Evolutionary conservation across 2,888 invertebrate genomes (phyloP).

Genomic region (Bombylius discolor): DNA sequence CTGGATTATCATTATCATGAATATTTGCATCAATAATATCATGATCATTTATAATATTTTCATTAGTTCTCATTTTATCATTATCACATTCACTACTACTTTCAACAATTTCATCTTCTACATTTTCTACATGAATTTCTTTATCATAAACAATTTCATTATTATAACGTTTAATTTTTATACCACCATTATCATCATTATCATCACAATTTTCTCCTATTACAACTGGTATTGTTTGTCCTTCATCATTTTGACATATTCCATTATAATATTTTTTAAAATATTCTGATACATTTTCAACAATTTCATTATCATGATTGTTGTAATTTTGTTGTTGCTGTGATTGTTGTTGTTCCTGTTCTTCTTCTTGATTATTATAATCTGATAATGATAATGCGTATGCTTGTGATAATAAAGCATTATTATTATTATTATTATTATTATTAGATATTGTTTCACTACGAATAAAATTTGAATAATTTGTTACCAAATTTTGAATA

Average conservation of each 20-base stretch:
- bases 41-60: not conserved
- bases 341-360: not conserved
- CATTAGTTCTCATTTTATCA: not conserved
- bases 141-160: not conserved
- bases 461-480: not conserved
- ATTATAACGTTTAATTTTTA: too few species aligned
- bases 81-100: not conserved
- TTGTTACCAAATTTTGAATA: not conserved
- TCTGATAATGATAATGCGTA: too few species aligned
- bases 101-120: constrained; percentile 5
- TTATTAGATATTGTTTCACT: too few species aligned
- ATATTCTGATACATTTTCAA: not conserved
- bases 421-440: too few species aligned
- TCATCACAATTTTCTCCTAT: not conserved
- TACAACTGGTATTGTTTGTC: not conserved
- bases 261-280: not conserved
- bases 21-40: too few species aligned
- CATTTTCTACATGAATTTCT: not conserved
- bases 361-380: too few species aligned
- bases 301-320: not conserved
- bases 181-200: not conserved
- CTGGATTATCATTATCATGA: not conserved
- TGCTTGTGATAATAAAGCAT: too few species aligned
- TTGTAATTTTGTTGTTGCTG: not conserved
- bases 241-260: not conserved